Base-by-base conservation (phyloP, 2,888 invertebrate genomes). In the Melanotus villosus region DNA sequence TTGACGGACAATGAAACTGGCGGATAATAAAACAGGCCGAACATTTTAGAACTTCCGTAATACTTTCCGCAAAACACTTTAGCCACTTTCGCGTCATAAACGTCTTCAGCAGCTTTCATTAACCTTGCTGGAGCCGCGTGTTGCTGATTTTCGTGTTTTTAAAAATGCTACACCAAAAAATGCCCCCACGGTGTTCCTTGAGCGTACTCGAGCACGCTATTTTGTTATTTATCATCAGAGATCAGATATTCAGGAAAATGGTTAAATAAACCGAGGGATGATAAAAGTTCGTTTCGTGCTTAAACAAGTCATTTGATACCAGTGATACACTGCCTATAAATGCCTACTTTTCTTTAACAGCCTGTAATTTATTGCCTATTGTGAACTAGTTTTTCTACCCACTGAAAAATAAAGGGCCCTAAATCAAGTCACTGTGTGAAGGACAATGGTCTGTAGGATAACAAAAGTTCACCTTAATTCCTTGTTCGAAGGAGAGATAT, bases 1-100 rank as follows among this genome's bases (percentile, higher is more conserved):
- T 62, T 62, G 52, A 62, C 50, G 62, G 50, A 62, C 62, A 62
- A 36, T 45, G 34, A 60, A 45, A 47, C 32, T 60, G 41, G 23
- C 26, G 26, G 58, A 41, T 60, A 60, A 38, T 38, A 38, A 56
- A 56, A 52, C 52, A 52, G 32, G 32, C 30, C 32, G 18, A 52
- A 32, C 52, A 52, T 32, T 32, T 52, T 52, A 32, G 52, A 52
- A 52, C 32, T 30, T 52, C 52, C 52, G 52, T 23, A 52, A 52
- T 32, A 52, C 32, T 52, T 52, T 52, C 47, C 52, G 14, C 52
- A 52, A 52, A 30, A 52, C 18, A 18, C 32, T 52, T 32, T 23
- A 52, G 18, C 32, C 32, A 32, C 52, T 52, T 32, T 30, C 18
- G 18, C 26, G 18, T 16, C 32, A 52, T 52, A 18, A 32, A 52